Evolutionary conservation across 2,888 invertebrate genomes (phyloP).

Genomic region (Falcaria lacertinaria): DNA sequence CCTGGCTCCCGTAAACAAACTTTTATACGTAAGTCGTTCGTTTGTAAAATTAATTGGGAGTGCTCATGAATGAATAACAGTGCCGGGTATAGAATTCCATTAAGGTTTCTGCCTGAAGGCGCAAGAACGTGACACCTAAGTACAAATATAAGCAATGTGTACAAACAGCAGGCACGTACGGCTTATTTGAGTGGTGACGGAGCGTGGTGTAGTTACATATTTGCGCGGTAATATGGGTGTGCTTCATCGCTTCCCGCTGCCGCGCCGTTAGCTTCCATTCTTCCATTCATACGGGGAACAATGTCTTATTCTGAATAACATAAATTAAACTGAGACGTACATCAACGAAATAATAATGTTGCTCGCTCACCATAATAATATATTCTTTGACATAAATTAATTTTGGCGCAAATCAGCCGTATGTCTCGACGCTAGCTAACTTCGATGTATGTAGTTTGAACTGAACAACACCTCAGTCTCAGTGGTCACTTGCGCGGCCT

Average conservation of each 20-base stretch:
- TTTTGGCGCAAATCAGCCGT: too few species aligned
- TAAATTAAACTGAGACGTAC: conserved; percentile 12
- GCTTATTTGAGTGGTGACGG: conserved; percentile 11
- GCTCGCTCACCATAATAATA: too few species aligned
- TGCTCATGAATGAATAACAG: neutral
- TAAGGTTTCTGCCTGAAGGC: conserved; percentile 1
- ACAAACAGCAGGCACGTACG: neutral
- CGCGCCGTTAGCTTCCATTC: conserved; percentile 16
- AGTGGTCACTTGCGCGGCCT: too few species aligned
- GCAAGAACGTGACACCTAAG: neutral
- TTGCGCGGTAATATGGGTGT: conserved; percentile 21
- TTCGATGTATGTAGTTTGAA: too few species aligned
- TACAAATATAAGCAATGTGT: conserved; percentile 1
- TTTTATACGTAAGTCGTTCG: neutral
- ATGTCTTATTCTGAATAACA: conserved; percentile 37
- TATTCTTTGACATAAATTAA: too few species aligned
- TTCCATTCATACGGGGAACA: conserved; percentile 37
- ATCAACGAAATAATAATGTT: too few species aligned
- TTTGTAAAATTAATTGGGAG: conserved; percentile 1
- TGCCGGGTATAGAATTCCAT: conserved; percentile 3
- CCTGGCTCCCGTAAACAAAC: neutral
- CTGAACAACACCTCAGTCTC: too few species aligned
- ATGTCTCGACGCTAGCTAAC: too few species aligned
- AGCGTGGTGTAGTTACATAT: conserved; percentile 21
- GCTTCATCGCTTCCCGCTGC: conserved; percentile 6